Evolutionary conservation across 2,113 vertebrate genomes (phyloP).

Genomic region (Rhinopomastus cyanomelas): DNA sequence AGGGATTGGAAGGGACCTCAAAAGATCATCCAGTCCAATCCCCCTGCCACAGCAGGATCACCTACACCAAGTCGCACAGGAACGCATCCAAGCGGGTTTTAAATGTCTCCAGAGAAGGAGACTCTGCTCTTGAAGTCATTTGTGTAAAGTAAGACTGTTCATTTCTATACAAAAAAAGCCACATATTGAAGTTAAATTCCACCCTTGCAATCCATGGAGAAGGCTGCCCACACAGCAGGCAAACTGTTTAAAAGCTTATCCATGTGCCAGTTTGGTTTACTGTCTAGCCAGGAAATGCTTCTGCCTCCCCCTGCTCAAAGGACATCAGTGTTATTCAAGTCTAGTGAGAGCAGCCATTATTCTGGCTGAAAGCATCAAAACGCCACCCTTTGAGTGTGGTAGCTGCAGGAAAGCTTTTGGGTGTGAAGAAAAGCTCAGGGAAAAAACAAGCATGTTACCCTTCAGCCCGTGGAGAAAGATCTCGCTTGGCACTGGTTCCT

Average conservation of each 20-base stretch:
- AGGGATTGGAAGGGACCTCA: no score
- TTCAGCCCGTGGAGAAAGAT: neutral
- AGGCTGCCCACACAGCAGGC: neutral
- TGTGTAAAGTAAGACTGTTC: rapidly evolving
- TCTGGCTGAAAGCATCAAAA: slow-evolving; percentile 1
- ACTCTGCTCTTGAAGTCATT: neutral
- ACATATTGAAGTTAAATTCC: neutral
- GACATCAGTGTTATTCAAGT: neutral
- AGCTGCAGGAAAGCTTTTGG: slow-evolving; percentile 5
- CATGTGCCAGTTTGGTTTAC: neutral
- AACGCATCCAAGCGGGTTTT: no score
- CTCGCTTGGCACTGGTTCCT: neutral
- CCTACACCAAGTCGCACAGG: no score
- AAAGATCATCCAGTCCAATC: no score
- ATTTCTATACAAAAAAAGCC: neutral
- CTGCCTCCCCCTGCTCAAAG: slow-evolving; percentile 1
- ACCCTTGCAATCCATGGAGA: neutral
- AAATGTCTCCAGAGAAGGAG: no score
- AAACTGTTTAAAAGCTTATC: slow-evolving; percentile 8
- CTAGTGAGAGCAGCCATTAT: neutral
- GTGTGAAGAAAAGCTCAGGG: neutral
- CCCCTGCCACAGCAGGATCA: no score
- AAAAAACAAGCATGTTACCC: neutral
- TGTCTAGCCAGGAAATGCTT: slow-evolving; percentile 27
- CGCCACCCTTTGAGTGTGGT: neutral